Evolutionary conservation across 1,140 invertebrate species (phyloP), one percentile per base, ranked within the genome.

Genomic region (Linepithema humile): DNA sequence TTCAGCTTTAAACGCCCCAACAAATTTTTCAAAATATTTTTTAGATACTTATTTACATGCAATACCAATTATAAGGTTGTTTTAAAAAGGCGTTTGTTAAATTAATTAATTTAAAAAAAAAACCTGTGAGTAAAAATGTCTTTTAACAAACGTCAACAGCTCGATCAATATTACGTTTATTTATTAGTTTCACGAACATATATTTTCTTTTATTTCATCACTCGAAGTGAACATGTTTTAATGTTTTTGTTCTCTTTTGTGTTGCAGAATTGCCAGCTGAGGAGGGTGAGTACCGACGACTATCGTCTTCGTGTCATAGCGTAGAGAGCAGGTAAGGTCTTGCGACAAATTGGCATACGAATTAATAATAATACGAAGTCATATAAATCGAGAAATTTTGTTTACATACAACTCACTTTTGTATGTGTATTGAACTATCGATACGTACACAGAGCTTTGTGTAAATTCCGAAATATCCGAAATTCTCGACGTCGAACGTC

Each of bases 201-300:
- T n/a, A n/a, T 80, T 17, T 55, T 12, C 3, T 15, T 3, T 4
- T 17, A 26, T 35, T 65, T 77, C 38, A 65, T 48, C 48, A 48
- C 38, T 50, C 3, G 9, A 23, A 15, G 3, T 1, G 9, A 17
- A 17, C n/a, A n/a, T 6, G 12, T 43, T 69, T 9, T 83, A 64
- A 43, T 55, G 6, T n/a, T 40, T 65, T 10, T 82, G 55, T 85
- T 53, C 69, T 69, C 93, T n/a, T 80, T 93, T 94, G 83, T 94
- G 93, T 96, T 96, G 83, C 96, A 97, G 96, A 97, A 95, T 95
- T 97, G 92, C 96, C 96, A 88, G 96, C 96, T 89, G 96, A 97
- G 95, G 96, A 97, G 95, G 97, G 96, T 95, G 94, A 96, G 95
- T 80, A 80, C 60, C 15, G 40, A 57, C 29, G 29, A 43, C 10